phyloP scores from a whole-genome alignment of 2,113 vertebrate genomes.

The cattle (Bos taurus) region DNA sequence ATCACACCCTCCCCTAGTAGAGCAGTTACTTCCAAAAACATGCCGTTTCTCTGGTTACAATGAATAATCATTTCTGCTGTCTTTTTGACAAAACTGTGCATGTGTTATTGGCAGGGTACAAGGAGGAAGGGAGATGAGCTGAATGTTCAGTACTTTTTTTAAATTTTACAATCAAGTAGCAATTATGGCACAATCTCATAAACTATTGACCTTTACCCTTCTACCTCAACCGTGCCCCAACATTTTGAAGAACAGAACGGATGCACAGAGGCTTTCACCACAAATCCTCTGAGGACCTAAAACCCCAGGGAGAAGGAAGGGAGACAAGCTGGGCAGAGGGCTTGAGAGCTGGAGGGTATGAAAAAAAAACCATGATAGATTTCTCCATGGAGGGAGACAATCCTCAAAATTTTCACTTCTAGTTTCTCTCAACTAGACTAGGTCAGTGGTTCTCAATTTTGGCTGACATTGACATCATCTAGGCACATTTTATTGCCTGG shows the following conservation, averaged over 20 bases:
- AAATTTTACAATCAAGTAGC: conserved; percentile 18
- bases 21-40: background rate
- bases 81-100: conserved; percentile 38
- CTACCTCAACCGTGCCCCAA: background rate
- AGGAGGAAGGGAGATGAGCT: background rate
- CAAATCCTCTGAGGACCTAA: background rate
- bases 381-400: background rate
- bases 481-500: background rate
- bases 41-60: background rate
- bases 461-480: background rate
- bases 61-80: conserved; percentile 1
- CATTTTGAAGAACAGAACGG: background rate
- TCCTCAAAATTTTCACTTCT: background rate
- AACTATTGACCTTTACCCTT: background rate
- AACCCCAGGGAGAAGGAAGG: background rate
- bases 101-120: background rate
- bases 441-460: background rate
- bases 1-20: background rate
- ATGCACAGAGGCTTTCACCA: background rate
- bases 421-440: background rate
- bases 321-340: background rate
- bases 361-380: background rate
- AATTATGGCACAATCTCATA: background rate
- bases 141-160: background rate
- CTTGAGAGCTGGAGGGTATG: background rate